A percentile compares a stretch with the other conserved stretches of the same genome.
These are phyloP conservation scores for Muscicapa striata DNA, from an alignment of 2,797 vertebrate genomes.

Conservation along the genomic window DNA sequence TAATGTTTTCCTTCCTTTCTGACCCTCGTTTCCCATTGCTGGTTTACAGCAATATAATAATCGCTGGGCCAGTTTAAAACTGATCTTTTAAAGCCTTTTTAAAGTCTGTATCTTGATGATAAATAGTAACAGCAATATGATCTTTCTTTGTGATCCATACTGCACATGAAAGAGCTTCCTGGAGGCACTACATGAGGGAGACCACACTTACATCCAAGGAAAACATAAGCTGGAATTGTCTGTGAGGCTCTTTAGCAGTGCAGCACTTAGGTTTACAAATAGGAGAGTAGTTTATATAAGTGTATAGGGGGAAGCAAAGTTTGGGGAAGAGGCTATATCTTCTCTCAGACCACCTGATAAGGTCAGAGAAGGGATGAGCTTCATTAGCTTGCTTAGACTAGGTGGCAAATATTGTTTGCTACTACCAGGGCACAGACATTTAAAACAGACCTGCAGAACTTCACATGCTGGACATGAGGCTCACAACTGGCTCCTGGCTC, in stretches of 20 bases:
- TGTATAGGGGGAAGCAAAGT: neutral
- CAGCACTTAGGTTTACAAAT: neutral
- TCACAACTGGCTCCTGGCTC: neutral
- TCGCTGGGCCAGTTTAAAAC: neutral
- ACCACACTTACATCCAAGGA: neutral
- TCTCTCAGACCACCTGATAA: neutral
- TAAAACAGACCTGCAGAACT: neutral
- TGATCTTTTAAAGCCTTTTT: slow-evolving; percentile 1
- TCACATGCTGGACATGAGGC: accelerated
- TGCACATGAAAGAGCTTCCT: slow-evolving; percentile 32
- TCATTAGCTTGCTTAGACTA: neutral
- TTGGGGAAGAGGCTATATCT: neutral
- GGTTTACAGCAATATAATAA: neutral
- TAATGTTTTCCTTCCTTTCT: slow-evolving; percentile 46
- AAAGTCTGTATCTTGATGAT: neutral
- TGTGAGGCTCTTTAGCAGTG: neutral
- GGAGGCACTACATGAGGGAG: neutral
- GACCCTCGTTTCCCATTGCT: neutral
- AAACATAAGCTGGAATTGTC: neutral
- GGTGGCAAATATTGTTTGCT: neutral
- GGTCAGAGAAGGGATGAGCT: neutral
- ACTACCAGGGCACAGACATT: neutral
- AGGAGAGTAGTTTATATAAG: neutral
- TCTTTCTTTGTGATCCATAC: neutral
- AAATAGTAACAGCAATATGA: neutral